A percentile compares a stretch with the other conserved stretches of the same genome.
These are phyloP conservation scores for Galaxias olidus DNA, from an alignment of 2,797 vertebrate species.

Conservation along the genomic window DNA sequence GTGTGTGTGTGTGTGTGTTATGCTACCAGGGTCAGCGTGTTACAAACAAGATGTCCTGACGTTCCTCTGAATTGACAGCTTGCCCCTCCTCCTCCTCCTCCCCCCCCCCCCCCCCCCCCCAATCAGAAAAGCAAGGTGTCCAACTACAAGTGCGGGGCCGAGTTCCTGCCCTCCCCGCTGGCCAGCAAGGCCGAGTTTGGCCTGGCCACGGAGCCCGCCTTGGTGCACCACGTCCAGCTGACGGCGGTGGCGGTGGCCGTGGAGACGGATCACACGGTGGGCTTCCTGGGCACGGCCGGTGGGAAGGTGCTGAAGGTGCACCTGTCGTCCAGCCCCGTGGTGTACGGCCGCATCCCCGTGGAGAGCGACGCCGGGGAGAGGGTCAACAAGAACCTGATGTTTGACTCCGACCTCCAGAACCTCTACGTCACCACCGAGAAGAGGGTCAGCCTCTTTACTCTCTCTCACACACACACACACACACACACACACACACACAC, in stretches of 20 bases:
- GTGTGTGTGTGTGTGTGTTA: background rate
- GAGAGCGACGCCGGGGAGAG: constrained; percentile 63
- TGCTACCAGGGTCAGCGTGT: no score
- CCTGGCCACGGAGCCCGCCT: constrained; percentile 50
- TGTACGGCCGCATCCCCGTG: constrained; percentile 75
- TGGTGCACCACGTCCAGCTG: constrained; percentile 72
- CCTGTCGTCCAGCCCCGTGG: constrained; percentile 62
- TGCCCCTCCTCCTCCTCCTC: background rate
- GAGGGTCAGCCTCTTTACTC: constrained; percentile 75
- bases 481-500: no score
- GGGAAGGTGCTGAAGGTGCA: constrained; percentile 85
- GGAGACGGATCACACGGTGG: constrained; percentile 82
- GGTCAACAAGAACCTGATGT: constrained; percentile 87
- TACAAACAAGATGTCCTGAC: no score
- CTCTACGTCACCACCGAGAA: constrained; percentile 88
- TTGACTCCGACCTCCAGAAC: constrained; percentile 76
- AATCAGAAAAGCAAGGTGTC: constrained; percentile 28
- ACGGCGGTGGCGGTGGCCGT: constrained; percentile 85
- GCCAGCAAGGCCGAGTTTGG: constrained; percentile 82
- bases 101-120: background rate
- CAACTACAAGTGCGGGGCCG: constrained; percentile 63
- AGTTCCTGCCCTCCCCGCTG: constrained; percentile 84
- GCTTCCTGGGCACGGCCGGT: constrained; percentile 84
- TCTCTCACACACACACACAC: background rate
- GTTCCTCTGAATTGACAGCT: no score